phyloP scores from a whole-genome alignment of 1,140 invertebrate genomes.

The Ectropis grisescens region DNA sequence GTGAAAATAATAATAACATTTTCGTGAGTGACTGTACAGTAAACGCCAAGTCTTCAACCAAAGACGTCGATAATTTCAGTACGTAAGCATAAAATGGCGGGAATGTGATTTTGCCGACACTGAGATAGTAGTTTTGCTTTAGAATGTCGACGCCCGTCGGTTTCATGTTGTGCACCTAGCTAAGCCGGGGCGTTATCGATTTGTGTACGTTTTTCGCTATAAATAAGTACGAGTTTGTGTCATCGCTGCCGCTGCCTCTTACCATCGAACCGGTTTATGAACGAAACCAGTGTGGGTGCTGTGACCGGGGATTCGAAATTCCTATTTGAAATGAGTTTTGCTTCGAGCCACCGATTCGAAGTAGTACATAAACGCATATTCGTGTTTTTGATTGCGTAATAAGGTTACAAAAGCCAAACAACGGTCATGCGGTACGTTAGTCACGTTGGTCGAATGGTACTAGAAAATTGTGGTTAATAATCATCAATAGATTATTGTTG shows the following conservation, averaged over 20 bases:
- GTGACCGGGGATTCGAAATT: conserved; percentile 33
- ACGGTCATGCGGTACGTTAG: too few species aligned
- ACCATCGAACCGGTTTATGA: conserved; percentile 42
- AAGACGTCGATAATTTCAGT: conserved; percentile 14
- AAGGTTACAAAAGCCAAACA: conserved; percentile 23
- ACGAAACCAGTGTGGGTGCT: conserved; percentile 39
- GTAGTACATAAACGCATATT: neutral
- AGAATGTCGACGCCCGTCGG: too few species aligned
- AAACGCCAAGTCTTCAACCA: conserved; percentile 11
- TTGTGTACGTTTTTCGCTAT: conserved; percentile 64
- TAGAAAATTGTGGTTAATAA: too few species aligned
- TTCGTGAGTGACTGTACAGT: conserved; percentile 20
- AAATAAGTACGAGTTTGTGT: conserved; percentile 64
- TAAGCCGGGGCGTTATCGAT: conserved; percentile 53
- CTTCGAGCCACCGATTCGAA: neutral
- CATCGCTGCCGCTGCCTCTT: conserved; percentile 28
- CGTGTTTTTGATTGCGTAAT: conserved; percentile 40
- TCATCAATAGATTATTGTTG: too few species aligned
- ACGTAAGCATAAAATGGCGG: conserved; percentile 36
- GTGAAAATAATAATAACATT: conserved; percentile 50
- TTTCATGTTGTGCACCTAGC: conserved; percentile 34
- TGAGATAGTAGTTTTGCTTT: conserved; percentile 11
- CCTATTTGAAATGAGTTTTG: conserved; percentile 19
- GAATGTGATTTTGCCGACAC: conserved; percentile 13
- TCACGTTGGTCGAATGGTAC: too few species aligned